These are phyloP conservation scores for Hypena proboscidalis DNA, from an alignment of 2,888 invertebrate species.

Conservation along the genomic window DNA sequence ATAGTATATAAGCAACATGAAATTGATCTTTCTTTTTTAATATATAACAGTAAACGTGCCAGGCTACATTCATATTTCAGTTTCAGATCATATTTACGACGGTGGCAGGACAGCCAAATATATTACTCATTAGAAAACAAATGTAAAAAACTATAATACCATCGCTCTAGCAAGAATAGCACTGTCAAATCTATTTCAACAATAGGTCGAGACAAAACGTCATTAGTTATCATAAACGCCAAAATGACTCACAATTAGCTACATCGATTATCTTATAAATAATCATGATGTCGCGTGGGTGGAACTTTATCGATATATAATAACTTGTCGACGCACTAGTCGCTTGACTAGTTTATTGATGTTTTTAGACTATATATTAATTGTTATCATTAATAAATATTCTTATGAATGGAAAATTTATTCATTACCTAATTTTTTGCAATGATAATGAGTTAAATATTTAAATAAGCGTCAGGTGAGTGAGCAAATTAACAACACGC, in stretches of 20 bases:
- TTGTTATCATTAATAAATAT: slow-evolving; percentile 16
- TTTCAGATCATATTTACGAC: no score
- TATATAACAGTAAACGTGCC: no score
- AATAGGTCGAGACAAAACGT: slow-evolving; percentile 30
- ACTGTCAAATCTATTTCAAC: slow-evolving; percentile 37
- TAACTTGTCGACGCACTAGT: slow-evolving; percentile 6
- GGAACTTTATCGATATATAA: slow-evolving; percentile 24
- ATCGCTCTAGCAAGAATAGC: slow-evolving; percentile 33
- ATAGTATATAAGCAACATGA: not conserved
- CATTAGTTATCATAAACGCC: slow-evolving; percentile 34
- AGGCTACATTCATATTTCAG: no score
- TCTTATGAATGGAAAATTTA: slow-evolving; percentile 27
- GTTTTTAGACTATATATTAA: slow-evolving; percentile 16
- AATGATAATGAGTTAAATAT: slow-evolving; percentile 18
- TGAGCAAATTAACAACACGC: slow-evolving; percentile 1
- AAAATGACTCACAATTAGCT: slow-evolving; percentile 32
- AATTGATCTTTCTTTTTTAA: not conserved
- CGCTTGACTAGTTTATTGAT: slow-evolving; percentile 16
- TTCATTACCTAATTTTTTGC: slow-evolving; percentile 24
- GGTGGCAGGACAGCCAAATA: no score
- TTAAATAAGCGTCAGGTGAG: slow-evolving; percentile 9
- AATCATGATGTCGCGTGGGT: slow-evolving; percentile 25
- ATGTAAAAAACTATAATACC: slow-evolving; percentile 30
- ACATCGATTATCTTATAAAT: slow-evolving; percentile 28
- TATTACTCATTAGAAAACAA: slow-evolving; percentile 23